Evolutionary conservation across 2,113 vertebrate species (phyloP).

Genomic region (Oryzias melastigma): DNA sequence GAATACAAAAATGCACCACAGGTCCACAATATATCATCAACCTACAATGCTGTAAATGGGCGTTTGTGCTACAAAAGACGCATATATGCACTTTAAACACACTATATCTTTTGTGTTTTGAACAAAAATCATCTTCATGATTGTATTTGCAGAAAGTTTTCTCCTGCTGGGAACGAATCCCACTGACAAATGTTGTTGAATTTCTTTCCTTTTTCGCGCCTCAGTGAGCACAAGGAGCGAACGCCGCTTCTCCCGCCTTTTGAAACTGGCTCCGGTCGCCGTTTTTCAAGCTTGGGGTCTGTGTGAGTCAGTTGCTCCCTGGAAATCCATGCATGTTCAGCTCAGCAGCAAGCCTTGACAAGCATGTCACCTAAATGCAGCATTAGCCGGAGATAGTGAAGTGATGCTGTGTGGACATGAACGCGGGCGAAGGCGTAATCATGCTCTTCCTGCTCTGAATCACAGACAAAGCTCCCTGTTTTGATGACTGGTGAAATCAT

Average conservation of each 20-base stretch:
- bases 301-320: slow-evolving; percentile 56
- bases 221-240: slow-evolving; percentile 40
- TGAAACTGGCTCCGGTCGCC: slow-evolving; percentile 50
- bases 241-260: slow-evolving; percentile 15
- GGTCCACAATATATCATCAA: too few relatives aligned
- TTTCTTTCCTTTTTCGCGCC: slow-evolving; percentile 12
- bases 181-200: slow-evolving; percentile 34
- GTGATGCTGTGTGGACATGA: slow-evolving; percentile 54
- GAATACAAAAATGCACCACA: too few relatives aligned
- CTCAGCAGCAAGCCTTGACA: slow-evolving; percentile 68
- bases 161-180: slow-evolving; percentile 27
- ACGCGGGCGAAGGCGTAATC: slow-evolving; percentile 54
- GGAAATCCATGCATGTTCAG: slow-evolving; percentile 53
- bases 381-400: slow-evolving; percentile 51
- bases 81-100: neutral
- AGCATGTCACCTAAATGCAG: slow-evolving; percentile 54
- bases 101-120: slow-evolving; percentile 33
- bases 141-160: slow-evolving; percentile 42
- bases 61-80: too few relatives aligned
- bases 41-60: too few relatives aligned
- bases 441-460: slow-evolving; percentile 47
- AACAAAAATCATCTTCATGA: slow-evolving; percentile 29
- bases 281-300: slow-evolving; percentile 42
- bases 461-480: slow-evolving; percentile 37
- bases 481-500: slow-evolving; percentile 50